Conservation (phyloP, 2,797 vertebrate genomes). For the Sparus aurata region DNA sequence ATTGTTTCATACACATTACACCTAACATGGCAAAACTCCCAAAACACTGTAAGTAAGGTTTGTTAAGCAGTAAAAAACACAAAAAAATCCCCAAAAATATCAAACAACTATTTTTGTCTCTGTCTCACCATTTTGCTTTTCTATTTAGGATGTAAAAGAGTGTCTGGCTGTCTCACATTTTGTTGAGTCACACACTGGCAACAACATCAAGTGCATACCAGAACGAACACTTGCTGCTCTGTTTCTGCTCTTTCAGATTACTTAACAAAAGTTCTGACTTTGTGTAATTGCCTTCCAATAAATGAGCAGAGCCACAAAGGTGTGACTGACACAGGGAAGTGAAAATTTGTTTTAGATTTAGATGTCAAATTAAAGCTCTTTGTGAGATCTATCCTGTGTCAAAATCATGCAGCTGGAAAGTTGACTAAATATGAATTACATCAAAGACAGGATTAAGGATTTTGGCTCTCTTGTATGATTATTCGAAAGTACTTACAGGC, state of each 20-base stretch:
- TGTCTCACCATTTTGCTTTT: constrained; percentile 22
- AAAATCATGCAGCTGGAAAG: constrained; percentile 42
- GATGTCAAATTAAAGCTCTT: constrained; percentile 46
- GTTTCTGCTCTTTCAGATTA: constrained; percentile 42
- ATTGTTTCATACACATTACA: not conserved
- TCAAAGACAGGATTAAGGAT: constrained; percentile 61
- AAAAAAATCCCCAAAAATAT: constrained; percentile 4
- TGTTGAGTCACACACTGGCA: constrained; percentile 66
- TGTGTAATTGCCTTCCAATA: constrained; percentile 44
- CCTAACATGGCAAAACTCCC: not conserved
- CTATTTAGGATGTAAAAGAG: constrained; percentile 28
- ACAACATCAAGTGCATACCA: constrained; percentile 67
- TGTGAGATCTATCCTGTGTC: constrained; percentile 20
- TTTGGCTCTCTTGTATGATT: constrained; percentile 48
- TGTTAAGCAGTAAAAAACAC: constrained; percentile 6
- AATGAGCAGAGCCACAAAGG: constrained; percentile 32
- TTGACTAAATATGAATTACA: constrained; percentile 42
- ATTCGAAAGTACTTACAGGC: constrained; percentile 41
- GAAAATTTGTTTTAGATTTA: constrained; percentile 44
- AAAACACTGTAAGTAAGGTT: not conserved
- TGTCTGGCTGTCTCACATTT: constrained; percentile 51
- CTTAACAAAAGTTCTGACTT: constrained; percentile 33
- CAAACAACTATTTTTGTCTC: constrained; percentile 13
- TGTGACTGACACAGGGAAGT: constrained; percentile 38
- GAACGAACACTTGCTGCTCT: constrained; percentile 56